Evolutionary conservation across 2,113 vertebrate species (phyloP).

Genomic region (Sinocyclocheilus grahami): DNA sequence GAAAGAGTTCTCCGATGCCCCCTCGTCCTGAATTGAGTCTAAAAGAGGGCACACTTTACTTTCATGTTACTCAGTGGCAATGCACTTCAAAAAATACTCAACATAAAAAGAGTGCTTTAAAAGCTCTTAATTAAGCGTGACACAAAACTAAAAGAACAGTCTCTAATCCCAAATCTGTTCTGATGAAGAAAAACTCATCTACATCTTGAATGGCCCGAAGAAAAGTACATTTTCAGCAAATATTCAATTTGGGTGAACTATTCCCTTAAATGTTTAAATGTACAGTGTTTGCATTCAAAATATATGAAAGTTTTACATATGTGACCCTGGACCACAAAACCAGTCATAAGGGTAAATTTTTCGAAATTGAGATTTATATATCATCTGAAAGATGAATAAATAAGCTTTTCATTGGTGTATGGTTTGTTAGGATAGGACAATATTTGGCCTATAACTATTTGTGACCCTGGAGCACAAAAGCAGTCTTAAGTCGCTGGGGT

Average conservation of each 20-base stretch:
- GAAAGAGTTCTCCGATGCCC: neutral
- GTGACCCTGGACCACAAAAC: too few species aligned
- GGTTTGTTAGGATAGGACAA: too few species aligned
- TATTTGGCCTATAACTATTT: too few species aligned
- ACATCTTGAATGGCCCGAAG: neutral
- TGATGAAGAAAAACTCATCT: neutral
- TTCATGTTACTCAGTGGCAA: neutral
- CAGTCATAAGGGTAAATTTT: too few species aligned
- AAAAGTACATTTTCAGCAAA: neutral
- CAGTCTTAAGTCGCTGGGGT: too few species aligned
- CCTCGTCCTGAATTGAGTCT: neutral
- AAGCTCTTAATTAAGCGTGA: neutral
- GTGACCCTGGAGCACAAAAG: too few species aligned
- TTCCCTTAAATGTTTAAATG: neutral
- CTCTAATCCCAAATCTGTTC: neutral
- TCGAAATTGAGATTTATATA: too few species aligned
- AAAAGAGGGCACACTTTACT: neutral
- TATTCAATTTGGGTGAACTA: too few species aligned
- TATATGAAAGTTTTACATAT: neutral
- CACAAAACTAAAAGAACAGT: too few species aligned
- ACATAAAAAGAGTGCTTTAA: neutral
- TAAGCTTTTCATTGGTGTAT: too few species aligned
- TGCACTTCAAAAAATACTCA: neutral
- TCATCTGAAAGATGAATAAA: too few species aligned
- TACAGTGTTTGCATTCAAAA: neutral